A percentile compares a stretch with the other conserved stretches of the same genome.
Conservation (phyloP, 1,140 invertebrate species). For the Platyscapa corneri region DNA sequence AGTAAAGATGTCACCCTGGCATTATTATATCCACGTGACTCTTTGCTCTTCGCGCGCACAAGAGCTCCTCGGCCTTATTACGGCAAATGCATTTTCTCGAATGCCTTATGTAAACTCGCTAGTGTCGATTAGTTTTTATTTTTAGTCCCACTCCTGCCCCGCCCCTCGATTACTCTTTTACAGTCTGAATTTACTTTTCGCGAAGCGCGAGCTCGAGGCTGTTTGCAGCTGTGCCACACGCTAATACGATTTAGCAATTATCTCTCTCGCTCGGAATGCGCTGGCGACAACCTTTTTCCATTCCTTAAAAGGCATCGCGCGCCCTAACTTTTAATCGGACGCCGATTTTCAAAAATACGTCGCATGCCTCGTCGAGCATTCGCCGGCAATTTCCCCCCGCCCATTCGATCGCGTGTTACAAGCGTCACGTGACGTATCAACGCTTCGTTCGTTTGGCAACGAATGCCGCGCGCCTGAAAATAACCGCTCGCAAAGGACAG, state of each 20-base stretch:
- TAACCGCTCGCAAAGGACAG: not conserved
- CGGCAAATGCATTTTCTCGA: conserved; percentile 3
- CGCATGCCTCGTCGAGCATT: not conserved
- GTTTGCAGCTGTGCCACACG: too few species aligned
- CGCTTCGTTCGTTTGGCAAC: not conserved
- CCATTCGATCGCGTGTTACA: conserved; percentile 32
- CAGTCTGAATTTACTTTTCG: not conserved
- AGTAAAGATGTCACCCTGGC: conserved; percentile 18
- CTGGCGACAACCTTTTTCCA: conserved; percentile 1
- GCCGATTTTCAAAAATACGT: conserved; percentile 19
- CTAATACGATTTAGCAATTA: too few species aligned
- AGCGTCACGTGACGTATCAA: conserved; percentile 6
- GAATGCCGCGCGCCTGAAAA: not conserved
- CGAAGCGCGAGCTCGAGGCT: not conserved
- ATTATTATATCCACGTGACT: conserved; percentile 33
- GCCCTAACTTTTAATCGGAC: conserved; percentile 12
- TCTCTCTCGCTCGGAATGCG: not conserved
- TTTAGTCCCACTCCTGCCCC: not conserved
- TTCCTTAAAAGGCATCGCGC: not conserved
- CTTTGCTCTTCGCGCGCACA: not conserved
- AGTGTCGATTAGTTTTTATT: conserved; percentile 13
- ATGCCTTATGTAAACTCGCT: not conserved
- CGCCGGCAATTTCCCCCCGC: conserved; percentile 26
- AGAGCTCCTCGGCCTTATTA: not conserved
- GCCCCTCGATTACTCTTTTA: not conserved